A percentile compares a stretch with the other conserved stretches of the same genome.
phyloP scores from a whole-genome alignment of 2,888 invertebrate genomes.

The Calameuta idolon region DNA sequence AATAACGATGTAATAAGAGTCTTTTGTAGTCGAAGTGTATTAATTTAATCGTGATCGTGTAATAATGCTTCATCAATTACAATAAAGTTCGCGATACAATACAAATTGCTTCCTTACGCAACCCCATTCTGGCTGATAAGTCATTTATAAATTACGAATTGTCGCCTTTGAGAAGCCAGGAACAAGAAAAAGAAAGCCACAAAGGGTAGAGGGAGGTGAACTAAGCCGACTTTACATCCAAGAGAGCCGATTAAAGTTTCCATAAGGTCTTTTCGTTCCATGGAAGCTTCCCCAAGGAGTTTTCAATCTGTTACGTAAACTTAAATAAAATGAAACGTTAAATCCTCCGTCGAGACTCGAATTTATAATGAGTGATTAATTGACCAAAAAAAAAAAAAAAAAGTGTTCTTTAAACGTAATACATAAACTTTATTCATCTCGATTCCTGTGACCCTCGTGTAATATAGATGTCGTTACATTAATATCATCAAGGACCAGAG shows the following conservation, averaged over 20 bases:
- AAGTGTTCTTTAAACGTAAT: background rate
- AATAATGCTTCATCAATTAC: background rate
- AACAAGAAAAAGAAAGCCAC: background rate
- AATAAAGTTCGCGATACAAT: too few relatives aligned
- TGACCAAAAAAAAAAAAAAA: background rate
- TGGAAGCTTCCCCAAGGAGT: conserved; percentile 7
- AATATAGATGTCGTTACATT: background rate
- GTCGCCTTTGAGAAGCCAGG: background rate
- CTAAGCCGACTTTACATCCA: background rate
- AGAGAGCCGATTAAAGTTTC: conserved; percentile 36
- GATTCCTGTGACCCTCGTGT: background rate
- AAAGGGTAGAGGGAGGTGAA: background rate
- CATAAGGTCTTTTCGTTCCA: background rate
- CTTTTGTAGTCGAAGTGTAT: background rate
- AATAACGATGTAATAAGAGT: background rate
- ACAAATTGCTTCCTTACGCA: background rate
- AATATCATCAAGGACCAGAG: conserved; percentile 20
- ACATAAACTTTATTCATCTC: background rate
- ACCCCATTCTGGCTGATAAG: background rate
- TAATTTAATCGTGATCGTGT: background rate
- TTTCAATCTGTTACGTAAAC: conserved; percentile 12
- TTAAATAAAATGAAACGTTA: background rate
- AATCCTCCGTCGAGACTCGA: background rate
- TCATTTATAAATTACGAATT: background rate
- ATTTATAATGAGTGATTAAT: background rate